phyloP scores from a whole-genome alignment of 2,113 vertebrate genomes.

The Ictidomys tridecemlineatus region DNA sequence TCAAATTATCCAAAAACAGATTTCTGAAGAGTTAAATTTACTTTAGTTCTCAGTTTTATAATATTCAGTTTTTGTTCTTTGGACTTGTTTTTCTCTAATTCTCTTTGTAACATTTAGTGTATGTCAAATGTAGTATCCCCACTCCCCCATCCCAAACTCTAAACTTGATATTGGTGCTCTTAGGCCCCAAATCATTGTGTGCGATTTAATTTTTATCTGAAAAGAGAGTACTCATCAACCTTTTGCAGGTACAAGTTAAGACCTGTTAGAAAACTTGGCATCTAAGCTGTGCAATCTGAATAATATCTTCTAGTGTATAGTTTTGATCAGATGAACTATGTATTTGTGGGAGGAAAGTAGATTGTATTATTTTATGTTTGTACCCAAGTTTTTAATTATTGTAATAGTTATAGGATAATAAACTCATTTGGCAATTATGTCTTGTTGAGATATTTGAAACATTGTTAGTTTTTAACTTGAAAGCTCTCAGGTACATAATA shows the following conservation, averaged over 20 bases:
- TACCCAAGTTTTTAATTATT: constrained; percentile 80
- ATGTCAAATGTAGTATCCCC: constrained; percentile 21
- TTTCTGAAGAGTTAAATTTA: constrained; percentile 45
- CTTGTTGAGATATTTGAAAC: constrained; percentile 78
- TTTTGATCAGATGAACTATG: constrained; percentile 62
- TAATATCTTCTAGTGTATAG: constrained; percentile 56
- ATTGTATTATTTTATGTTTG: constrained; percentile 79
- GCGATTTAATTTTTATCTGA: constrained; percentile 63
- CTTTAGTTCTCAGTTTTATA: constrained; percentile 17
- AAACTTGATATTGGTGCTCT: constrained; percentile 31
- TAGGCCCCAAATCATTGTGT: not conserved
- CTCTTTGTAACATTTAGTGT: constrained; percentile 49
- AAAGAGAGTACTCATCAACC: not conserved
- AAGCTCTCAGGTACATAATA: constrained; percentile 70
- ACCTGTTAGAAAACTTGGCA: constrained; percentile 68
- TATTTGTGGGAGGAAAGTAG: constrained; percentile 69
- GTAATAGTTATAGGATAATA: constrained; percentile 78
- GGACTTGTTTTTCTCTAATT: constrained; percentile 59
- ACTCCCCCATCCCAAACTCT: not conserved
- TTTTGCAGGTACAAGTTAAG: constrained; percentile 66
- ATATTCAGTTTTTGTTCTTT: constrained; percentile 60
- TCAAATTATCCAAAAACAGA: not conserved
- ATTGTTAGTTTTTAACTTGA: constrained; percentile 76
- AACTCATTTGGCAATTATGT: constrained; percentile 80
- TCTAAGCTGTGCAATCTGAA: constrained; percentile 38